Base-by-base conservation (phyloP, 2,888 invertebrate genomes). In the Andrena trimmerana region DNA sequence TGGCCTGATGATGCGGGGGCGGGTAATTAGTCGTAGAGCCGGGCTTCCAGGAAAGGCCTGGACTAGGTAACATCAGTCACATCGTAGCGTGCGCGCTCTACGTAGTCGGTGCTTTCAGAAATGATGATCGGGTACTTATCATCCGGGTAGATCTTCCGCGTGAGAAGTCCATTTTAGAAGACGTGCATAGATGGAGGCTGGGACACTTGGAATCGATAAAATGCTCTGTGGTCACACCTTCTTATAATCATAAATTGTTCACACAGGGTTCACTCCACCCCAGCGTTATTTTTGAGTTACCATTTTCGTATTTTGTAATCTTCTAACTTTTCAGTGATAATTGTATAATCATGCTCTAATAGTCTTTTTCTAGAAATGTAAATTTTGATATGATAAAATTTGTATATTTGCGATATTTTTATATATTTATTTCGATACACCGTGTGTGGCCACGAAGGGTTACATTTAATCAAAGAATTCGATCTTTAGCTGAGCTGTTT, bases 391-490 rank as follows among this genome's bases (percentile, higher is more conserved):
- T 13, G 13, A 4, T 13, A 3, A 3, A 1, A 13, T 42, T 13
- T 13, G 13, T 42, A 42, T 42, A 13, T 42, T 42, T 16, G 1
- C 42, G 5, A 42, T 42, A 42, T 4, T 42, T 42, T 16, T 42
- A 1, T 16, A 5, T 42, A 1, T 16, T 42, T 4, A 0, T 42
- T 42, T 42, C 5, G 16, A 16, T 42, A 42, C 42, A 1, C 42
- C 4, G 1, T 5, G 42, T 16, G 42, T 16, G 42, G 13, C 42
- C 5, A 42, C 42, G 42, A 13, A 13, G 16, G 83, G 81, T 86
- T 77, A 86, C 76, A 81, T 84, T 77, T 80, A 52, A 27, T 57
- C 4, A 73, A 66, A 84, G 74, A 80, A 79, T 84, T 86, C 75
- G 79, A 74, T 77, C 74, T 33, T n/a, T 16, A 62, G 67, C 74